phyloP scores from a whole-genome alignment of 1,140 invertebrate species.

The Trichomalopsis sarcophagae region DNA sequence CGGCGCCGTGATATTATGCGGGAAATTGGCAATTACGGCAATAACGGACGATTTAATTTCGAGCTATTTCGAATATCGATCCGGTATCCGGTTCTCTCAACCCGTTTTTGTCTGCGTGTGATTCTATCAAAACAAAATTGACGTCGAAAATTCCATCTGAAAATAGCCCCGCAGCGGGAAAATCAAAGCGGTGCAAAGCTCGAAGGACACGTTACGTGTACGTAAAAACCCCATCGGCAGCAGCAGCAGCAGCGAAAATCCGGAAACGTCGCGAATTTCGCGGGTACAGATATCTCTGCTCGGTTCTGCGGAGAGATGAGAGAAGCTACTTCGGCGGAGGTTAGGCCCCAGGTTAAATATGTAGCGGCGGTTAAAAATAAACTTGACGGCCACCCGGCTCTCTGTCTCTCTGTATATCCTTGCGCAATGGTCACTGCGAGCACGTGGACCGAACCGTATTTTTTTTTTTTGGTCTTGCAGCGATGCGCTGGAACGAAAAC shows the following conservation, averaged over 20 bases:
- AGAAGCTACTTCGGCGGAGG: conserved; percentile 36
- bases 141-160: not conserved
- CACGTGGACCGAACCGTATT: conserved; percentile 26
- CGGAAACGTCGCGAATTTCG: not conserved
- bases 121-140: no score
- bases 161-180: no score
- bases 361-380: conserved; percentile 68
- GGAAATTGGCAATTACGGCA: no score
- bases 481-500: not conserved
- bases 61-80: no score
- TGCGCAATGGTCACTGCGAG: conserved; percentile 64
- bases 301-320: not conserved
- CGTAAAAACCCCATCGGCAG: no score
- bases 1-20: no score
- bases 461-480: not conserved
- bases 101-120: no score
- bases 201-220: not conserved
- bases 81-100: no score
- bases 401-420: conserved; percentile 50
- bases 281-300: not conserved
- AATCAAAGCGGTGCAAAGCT: not conserved
- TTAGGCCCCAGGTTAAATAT: conserved; percentile 67
- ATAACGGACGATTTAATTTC: no score
- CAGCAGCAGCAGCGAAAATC: not conserved
- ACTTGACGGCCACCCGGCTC: conserved; percentile 64